phyloP scores from a whole-genome alignment of 2,888 invertebrate genomes.

The Trachelus tabidus region DNA sequence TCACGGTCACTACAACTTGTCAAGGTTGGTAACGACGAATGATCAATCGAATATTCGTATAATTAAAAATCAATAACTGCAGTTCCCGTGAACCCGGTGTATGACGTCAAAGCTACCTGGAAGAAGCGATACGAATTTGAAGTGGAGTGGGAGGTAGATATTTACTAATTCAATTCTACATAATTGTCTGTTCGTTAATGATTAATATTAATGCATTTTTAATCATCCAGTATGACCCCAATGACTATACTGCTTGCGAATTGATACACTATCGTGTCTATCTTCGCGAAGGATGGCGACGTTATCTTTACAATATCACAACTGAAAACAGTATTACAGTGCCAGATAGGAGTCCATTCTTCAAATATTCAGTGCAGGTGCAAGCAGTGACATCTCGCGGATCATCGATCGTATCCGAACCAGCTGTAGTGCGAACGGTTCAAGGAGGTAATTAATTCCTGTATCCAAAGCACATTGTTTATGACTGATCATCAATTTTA shows the following conservation, averaged over 20 bases:
- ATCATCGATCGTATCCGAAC: slow-evolving; percentile 24
- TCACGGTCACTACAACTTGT: slow-evolving; percentile 26
- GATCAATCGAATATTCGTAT: too few species aligned
- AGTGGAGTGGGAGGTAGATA: slow-evolving; percentile 30
- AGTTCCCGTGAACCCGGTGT: slow-evolving; percentile 28
- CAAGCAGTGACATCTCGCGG: slow-evolving; percentile 31
- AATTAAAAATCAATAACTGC: slow-evolving; percentile 6
- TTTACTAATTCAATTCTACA: neutral
- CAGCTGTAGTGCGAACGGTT: slow-evolving; percentile 24
- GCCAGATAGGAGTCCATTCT: slow-evolving; percentile 29
- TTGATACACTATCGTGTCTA: slow-evolving; percentile 30
- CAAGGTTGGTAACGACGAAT: slow-evolving; percentile 16
- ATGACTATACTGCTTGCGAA: slow-evolving; percentile 28
- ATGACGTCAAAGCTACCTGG: slow-evolving; percentile 28
- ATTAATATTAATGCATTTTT: too few species aligned
- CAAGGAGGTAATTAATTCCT: slow-evolving; percentile 24
- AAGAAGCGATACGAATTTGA: slow-evolving; percentile 24
- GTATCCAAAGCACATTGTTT: neutral
- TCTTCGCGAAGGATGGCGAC: slow-evolving; percentile 31
- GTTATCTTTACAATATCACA: slow-evolving; percentile 29
- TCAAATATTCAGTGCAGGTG: slow-evolving; percentile 28
- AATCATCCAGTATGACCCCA: slow-evolving; percentile 28
- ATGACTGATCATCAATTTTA: neutral
- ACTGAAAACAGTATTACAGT: slow-evolving; percentile 23
- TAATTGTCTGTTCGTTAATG: neutral